These are phyloP conservation scores for Rhingia rostrata DNA, from an alignment of 2,888 invertebrate genomes.

Conservation along the genomic window DNA sequence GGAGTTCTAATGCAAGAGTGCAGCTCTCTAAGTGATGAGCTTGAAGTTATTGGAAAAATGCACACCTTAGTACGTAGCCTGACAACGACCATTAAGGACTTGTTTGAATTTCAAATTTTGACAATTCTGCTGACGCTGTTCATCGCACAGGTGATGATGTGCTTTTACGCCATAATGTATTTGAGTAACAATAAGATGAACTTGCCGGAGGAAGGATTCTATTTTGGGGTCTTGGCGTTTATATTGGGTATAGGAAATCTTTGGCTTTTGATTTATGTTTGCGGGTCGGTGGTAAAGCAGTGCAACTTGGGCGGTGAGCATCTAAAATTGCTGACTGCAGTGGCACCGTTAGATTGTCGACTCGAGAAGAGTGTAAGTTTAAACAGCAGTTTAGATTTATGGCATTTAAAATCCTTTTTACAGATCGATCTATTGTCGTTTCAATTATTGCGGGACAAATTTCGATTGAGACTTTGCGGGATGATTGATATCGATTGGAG, in stretches of 20 bases:
- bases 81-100: not conserved
- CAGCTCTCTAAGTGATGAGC: conserved; percentile 22
- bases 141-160: conserved; percentile 22
- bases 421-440: conserved; percentile 50
- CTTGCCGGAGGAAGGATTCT: conserved; percentile 22
- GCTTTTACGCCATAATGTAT: conserved; percentile 35
- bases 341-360: conserved; percentile 1
- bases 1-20: conserved; percentile 32
- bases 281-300: conserved; percentile 28
- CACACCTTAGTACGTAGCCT: conserved; percentile 33
- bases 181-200: conserved; percentile 7
- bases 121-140: conserved; percentile 26
- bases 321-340: conserved; percentile 19
- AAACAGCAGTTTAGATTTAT: too few relatives aligned
- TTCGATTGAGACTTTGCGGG: conserved; percentile 35
- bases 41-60: conserved; percentile 41
- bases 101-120: conserved; percentile 38
- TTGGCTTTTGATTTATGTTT: conserved; percentile 31
- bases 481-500: conserved; percentile 38
- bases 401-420: not conserved
- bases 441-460: conserved; percentile 41
- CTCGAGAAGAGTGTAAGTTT: conserved; percentile 39
- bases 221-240: not conserved
- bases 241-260: conserved; percentile 8
- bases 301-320: conserved; percentile 33